Base-by-base conservation (phyloP, 2,888 invertebrate genomes). In the Andrena dorsata region DNA sequence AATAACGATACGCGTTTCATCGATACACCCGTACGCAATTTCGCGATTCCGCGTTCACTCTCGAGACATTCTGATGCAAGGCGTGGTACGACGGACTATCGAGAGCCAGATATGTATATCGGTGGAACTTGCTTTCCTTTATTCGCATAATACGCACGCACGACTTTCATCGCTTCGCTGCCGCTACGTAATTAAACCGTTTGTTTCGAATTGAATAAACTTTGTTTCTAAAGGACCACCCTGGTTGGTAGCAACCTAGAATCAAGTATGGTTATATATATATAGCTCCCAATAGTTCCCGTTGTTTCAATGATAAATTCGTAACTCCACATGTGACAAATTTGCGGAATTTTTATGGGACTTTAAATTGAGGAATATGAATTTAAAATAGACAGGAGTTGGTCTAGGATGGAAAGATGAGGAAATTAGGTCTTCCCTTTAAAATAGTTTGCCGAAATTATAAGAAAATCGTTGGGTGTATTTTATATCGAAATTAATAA, bases 31-130 rank as follows among this genome's bases (percentile, higher is more conserved):
- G 80, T 35, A 79, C 83, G 84, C 82, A 82, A 75, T 80, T 82
- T 83, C 76, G 68, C 76, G 88, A 88, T 81, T 88, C 84, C 86
- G 83, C 84, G 88, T 86, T 87, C 85, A 80, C 90, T 89, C 81
- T 82, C 76, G 72, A 76, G 74, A 76, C 89, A 90, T 89, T 89
- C 90, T 89, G 90, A 87, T 89, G 85, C 87, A 90, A 89, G 90
- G 89, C 90, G 89, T 89, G 89, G 89, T 90, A 73, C 85, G 79
- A 82, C 86, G 60, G 74, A 82, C 76, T 53, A 77, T 58, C 84
- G 80, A 79, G 82, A 80, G 82, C 82, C 83, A 88, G 84, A 88
- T 56, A 56, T 89, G 65, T 56, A 56, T 89, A 68, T 83, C 82
- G 73, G 70, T 20, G 51, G 49, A 73, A 84, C 77, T 86, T 82